These are phyloP conservation scores for Cladorhizidae sp. DNA, from an alignment of 37 sponge, comb jelly and placozoan species.

Conservation along the genomic window DNA sequence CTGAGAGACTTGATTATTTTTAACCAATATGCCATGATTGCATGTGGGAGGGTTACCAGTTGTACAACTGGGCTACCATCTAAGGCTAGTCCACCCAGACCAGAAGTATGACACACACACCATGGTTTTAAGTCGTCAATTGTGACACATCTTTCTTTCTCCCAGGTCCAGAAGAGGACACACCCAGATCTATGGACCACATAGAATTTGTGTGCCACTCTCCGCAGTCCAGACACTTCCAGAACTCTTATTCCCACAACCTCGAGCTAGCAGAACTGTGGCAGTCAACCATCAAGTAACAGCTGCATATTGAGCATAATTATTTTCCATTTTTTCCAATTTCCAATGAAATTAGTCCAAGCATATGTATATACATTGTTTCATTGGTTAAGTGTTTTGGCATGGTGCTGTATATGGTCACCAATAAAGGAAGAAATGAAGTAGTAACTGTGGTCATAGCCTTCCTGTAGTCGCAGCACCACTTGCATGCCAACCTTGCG, in stretches of 20 bases:
- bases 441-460: conserved; percentile 96
- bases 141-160: no score
- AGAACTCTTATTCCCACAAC: conserved; percentile 21
- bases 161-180: conserved; percentile 82
- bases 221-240: conserved; percentile 53
- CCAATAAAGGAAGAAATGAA: conserved; percentile 89
- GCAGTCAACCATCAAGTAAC: conserved; percentile 3
- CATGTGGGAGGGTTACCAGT: no score
- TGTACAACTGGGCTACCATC: no score
- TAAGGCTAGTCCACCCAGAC: no score
- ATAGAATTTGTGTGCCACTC: conserved; percentile 76
- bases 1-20: no score
- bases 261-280: conserved; percentile 41
- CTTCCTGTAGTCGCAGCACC: conserved; percentile 87
- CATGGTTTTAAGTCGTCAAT: no score
- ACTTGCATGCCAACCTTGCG: conserved; percentile 54
- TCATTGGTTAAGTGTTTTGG: conserved; percentile 61
- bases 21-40: no score
- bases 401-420: conserved; percentile 92
- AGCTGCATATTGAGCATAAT: neutral
- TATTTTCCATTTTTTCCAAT: no score
- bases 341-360: neutral
- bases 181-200: conserved; percentile 46
- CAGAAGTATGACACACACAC: no score
- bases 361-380: neutral